Conservation (phyloP, 2,113 vertebrate species). For the Procavia capensis region DNA sequence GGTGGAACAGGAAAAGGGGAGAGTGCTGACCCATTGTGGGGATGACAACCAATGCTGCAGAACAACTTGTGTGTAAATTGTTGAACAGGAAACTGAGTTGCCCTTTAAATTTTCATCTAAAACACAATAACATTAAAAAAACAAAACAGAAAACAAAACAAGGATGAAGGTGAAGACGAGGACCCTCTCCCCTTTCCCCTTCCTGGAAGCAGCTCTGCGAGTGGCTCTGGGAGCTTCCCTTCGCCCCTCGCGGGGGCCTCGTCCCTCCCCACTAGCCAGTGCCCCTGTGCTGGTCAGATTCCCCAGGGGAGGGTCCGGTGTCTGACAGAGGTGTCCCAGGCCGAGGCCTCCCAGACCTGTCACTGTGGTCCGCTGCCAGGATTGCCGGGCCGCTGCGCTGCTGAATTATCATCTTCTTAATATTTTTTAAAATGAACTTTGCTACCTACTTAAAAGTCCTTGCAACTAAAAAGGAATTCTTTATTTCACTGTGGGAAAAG, state of each 20-base stretch:
- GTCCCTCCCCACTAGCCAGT: too few relatives aligned
- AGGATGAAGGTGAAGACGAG: background rate
- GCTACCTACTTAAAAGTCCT: background rate
- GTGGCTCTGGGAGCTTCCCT: background rate
- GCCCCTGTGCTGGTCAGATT: background rate
- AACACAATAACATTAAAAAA: too few relatives aligned
- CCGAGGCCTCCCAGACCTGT: background rate
- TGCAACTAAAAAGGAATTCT: background rate
- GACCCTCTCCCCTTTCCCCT: background rate
- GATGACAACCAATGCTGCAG: too few relatives aligned
- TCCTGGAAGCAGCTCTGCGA: too few relatives aligned
- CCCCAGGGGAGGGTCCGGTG: background rate
- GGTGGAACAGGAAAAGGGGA: too few relatives aligned
- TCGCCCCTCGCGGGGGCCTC: too few relatives aligned
- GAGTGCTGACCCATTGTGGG: too few relatives aligned
- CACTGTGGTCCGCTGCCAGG: background rate
- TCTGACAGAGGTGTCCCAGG: background rate
- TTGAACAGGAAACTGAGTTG: too few relatives aligned
- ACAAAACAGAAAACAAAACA: too few relatives aligned
- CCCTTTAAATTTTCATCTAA: too few relatives aligned
- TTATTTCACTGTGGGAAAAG: background rate
- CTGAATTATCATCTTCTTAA: background rate
- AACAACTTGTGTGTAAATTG: too few relatives aligned
- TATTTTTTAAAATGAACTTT: background rate
- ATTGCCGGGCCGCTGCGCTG: background rate